Evolutionary conservation across 2,113 vertebrate genomes (phyloP).

Genomic region (Pseudopodoces humilis): DNA sequence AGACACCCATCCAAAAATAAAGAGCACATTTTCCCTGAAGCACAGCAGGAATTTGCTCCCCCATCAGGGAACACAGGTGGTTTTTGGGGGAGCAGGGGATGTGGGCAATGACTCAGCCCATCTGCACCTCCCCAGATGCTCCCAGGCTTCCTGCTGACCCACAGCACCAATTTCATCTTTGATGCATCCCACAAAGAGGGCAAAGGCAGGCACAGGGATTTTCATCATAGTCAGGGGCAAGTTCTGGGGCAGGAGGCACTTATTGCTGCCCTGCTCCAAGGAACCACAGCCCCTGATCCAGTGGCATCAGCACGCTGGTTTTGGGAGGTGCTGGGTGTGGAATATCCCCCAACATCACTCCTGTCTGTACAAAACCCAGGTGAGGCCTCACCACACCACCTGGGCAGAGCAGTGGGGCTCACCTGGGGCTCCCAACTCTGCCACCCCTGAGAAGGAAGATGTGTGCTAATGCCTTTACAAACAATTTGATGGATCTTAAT

Average conservation of each 20-base stretch:
- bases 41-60: background rate
- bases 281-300: background rate
- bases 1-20: background rate
- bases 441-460: background rate
- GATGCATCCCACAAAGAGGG: background rate
- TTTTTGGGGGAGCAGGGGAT: background rate
- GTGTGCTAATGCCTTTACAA: background rate
- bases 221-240: background rate
- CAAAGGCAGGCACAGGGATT: accelerated
- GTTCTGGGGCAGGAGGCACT: background rate
- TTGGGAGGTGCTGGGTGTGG: background rate
- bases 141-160: background rate
- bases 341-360: accelerated
- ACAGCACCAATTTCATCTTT: background rate
- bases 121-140: background rate
- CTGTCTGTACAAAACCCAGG: accelerated
- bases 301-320: accelerated
- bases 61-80: background rate
- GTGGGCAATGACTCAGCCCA: background rate
- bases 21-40: accelerated
- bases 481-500: background rate
- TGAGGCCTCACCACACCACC: accelerated
- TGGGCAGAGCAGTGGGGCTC: background rate
- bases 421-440: background rate
- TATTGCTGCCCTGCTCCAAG: background rate